A percentile compares a stretch with the other conserved stretches of the same genome.
Evolutionary conservation across 2,888 invertebrate species (phyloP).

Genomic region (Orthosia gracilis): DNA sequence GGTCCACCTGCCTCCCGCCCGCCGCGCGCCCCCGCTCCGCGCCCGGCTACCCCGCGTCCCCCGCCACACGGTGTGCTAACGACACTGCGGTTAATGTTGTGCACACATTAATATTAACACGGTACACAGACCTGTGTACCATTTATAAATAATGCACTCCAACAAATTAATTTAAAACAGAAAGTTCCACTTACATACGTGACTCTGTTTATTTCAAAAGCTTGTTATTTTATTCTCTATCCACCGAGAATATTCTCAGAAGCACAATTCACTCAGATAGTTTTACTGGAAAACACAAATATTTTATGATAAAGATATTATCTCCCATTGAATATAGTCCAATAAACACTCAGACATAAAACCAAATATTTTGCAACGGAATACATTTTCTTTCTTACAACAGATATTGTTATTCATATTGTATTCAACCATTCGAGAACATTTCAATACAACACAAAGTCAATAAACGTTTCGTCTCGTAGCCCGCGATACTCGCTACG

Average conservation of each 20-base stretch:
- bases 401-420: constrained; percentile 55
- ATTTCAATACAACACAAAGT: constrained; percentile 51
- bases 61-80: constrained; percentile 49
- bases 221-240: not conserved
- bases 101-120: constrained; percentile 61
- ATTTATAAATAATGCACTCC: constrained; percentile 49
- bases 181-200: constrained; percentile 6
- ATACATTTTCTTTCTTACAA: constrained; percentile 52
- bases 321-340: constrained; percentile 37
- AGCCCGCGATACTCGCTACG: constrained; percentile 45
- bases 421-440: constrained; percentile 50
- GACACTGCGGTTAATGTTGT: constrained; percentile 62
- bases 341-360: constrained; percentile 52
- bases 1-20: constrained; percentile 51
- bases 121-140: constrained; percentile 36
- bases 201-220: constrained; percentile 9
- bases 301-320: constrained; percentile 35
- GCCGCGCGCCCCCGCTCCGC: not conserved
- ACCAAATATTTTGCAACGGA: constrained; percentile 43
- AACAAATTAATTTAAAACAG: constrained; percentile 38
- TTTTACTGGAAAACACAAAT: constrained; percentile 17
- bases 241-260: not conserved
- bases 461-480: constrained; percentile 51
- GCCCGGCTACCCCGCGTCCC: not conserved
- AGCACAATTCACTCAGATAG: constrained; percentile 6